Base-by-base conservation (phyloP, 2,113 vertebrate species). In the Aegotheles bennettii region DNA sequence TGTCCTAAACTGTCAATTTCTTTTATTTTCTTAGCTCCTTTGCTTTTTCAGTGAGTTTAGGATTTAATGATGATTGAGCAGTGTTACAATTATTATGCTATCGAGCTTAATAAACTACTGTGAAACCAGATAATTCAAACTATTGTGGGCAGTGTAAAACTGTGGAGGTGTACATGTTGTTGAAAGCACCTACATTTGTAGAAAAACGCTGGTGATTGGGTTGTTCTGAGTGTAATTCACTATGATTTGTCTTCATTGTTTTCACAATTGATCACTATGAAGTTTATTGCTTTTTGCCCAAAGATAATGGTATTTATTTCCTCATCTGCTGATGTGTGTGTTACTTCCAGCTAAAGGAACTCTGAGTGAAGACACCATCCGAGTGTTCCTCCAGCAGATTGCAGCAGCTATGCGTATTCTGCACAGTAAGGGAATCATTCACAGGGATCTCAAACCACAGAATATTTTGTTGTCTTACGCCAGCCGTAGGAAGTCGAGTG, bases 361-460 rank as follows among this genome's bases (percentile, higher is more conserved):
- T 13, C 98, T 99, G 24, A 98, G 99, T 42, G 99, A 99, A 97
- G 99, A 99, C 53, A 99, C 99, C 4, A 98, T 99, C 97, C 97
- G 99, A 70, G 97, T 99, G 69, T 99, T 99, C 97, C 98, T 99
- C 69, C 99, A 99, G 98, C 99, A 99, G 97, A 99, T 99, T 31
- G 98, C 99, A 13, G 99, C 99, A 4, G 99, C 99, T 91, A 99
- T 99, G 99, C 97, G 98, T 13, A 97, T 99, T 82, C 98, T 99
- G 63, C 98, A 99, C 97, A 99, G 98, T 95, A 99, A 99, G 96
- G 99, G 99, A 64, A 99, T 99, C 95, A 99, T 99, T 96, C 99
- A 99, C 93, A 97, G 99, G 26, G 99, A 99, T 84, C 98, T 99
- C 25, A 99, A 99, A 68, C 99, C 99, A 3, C 99, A 99, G 97